These are phyloP conservation scores for Steinernema scapterisci DNA, from an alignment of 2,888 invertebrate species.

Conservation along the genomic window DNA sequence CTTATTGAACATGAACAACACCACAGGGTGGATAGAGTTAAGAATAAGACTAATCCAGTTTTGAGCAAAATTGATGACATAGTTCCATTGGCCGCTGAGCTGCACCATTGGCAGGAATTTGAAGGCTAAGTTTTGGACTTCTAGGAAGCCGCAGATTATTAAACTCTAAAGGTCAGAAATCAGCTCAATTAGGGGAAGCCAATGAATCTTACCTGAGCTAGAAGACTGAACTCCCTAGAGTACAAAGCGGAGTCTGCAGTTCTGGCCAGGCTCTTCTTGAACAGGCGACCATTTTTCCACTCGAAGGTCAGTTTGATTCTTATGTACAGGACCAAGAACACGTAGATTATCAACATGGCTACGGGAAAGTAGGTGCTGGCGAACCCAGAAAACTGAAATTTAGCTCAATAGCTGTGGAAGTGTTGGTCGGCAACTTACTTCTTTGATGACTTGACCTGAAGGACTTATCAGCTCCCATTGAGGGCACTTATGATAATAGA, in stretches of 20 bases:
- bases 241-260: not conserved
- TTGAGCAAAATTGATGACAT: constrained; percentile 36
- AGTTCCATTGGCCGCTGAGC: constrained; percentile 34
- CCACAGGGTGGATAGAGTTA: not conserved
- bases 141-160: constrained; percentile 41
- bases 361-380: constrained; percentile 40
- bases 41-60: constrained; percentile 37
- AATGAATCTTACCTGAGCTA: not conserved
- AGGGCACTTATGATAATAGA: constrained; percentile 36
- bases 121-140: constrained; percentile 41
- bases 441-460: constrained; percentile 31
- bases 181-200: too few species aligned
- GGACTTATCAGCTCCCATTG: not conserved
- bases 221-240: not conserved
- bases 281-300: constrained; percentile 1
- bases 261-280: not conserved
- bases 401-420: too few species aligned
- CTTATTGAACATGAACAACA: constrained; percentile 2
- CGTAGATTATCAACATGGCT: constrained; percentile 41
- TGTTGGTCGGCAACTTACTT: constrained; percentile 21
- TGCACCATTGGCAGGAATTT: constrained; percentile 10
- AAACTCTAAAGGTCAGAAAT: constrained; percentile 36
- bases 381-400: not conserved
- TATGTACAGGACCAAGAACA: constrained; percentile 36
- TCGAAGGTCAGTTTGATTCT: not conserved